Conservation (phyloP, 2,888 invertebrate species). For the Baronia brevicornis region DNA sequence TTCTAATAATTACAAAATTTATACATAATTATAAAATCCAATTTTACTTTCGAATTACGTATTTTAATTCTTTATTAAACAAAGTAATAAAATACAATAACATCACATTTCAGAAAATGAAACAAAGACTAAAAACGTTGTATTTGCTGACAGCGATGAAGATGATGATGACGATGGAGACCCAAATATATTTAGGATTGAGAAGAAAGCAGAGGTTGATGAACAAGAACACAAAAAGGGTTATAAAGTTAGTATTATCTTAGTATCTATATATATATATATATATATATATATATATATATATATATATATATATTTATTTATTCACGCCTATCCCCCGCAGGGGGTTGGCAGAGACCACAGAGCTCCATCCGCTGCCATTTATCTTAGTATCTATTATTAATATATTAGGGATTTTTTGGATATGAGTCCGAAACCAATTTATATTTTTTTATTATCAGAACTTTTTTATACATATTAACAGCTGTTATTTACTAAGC, state of each 20-base stretch:
- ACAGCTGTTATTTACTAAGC: no score
- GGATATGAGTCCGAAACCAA: no score
- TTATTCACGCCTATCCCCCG: no score
- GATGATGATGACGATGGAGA: conserved; percentile 49
- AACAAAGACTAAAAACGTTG: conserved; percentile 45
- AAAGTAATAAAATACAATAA: neutral
- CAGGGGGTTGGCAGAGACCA: no score
- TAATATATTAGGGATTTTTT: no score
- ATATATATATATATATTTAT: conserved; percentile 8
- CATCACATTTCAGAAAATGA: conserved; percentile 37
- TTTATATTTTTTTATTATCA: no score
- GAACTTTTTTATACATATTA: no score
- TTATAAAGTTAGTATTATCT: conserved; percentile 13
- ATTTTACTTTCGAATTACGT: no score
- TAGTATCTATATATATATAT: neutral
- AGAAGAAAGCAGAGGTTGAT: conserved; percentile 52
- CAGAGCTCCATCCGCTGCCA: no score
- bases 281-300: conserved; percentile 9
- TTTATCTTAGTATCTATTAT: no score
- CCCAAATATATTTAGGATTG: conserved; percentile 59
- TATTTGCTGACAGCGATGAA: conserved; percentile 62
- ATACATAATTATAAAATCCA: no score
- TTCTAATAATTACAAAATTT: no score
- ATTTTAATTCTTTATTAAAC: neutral
- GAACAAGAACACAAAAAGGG: conserved; percentile 17